Evolutionary conservation across 2,888 invertebrate genomes (phyloP).

Genomic region (Lasioglossum figueresi): DNA sequence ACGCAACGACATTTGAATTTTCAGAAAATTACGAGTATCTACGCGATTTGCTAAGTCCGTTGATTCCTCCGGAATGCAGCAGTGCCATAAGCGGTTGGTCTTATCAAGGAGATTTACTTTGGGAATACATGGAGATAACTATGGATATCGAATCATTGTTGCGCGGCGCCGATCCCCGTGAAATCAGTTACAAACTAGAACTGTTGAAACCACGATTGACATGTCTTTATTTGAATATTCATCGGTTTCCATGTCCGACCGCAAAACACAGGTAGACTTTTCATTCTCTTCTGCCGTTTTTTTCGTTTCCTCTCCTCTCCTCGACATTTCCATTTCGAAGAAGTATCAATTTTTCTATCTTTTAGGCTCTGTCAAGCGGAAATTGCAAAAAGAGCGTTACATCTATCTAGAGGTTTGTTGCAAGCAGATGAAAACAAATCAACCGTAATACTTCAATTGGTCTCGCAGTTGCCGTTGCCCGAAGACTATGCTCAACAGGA

Average conservation of each 20-base stretch:
- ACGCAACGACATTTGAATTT: slow-evolving; percentile 4
- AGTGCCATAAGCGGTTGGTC: slow-evolving; percentile 89
- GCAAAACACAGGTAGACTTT: slow-evolving; percentile 85
- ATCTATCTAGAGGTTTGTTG: slow-evolving; percentile 84
- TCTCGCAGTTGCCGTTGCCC: slow-evolving; percentile 86
- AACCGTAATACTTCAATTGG: slow-evolving; percentile 83
- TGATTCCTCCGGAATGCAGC: slow-evolving; percentile 85
- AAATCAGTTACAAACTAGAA: slow-evolving; percentile 84
- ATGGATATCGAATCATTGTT: slow-evolving; percentile 85
- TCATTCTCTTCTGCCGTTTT: background rate
- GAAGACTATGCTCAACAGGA: slow-evolving; percentile 87
- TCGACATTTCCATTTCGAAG: background rate
- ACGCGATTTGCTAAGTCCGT: slow-evolving; percentile 86
- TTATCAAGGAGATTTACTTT: slow-evolving; percentile 89
- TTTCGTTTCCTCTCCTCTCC: background rate
- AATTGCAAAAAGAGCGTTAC: slow-evolving; percentile 86
- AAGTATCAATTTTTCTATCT: slow-evolving; percentile 24
- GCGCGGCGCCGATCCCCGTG: slow-evolving; percentile 73
- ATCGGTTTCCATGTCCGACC: slow-evolving; percentile 84
- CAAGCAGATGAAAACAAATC: slow-evolving; percentile 77
- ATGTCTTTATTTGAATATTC: slow-evolving; percentile 85
- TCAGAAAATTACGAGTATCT: slow-evolving; percentile 89
- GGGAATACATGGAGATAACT: slow-evolving; percentile 89
- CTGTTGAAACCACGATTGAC: slow-evolving; percentile 84
- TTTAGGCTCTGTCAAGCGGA: slow-evolving; percentile 86